phyloP scores from a whole-genome alignment of 2,888 invertebrate genomes.

The Leucophenga montana region DNA sequence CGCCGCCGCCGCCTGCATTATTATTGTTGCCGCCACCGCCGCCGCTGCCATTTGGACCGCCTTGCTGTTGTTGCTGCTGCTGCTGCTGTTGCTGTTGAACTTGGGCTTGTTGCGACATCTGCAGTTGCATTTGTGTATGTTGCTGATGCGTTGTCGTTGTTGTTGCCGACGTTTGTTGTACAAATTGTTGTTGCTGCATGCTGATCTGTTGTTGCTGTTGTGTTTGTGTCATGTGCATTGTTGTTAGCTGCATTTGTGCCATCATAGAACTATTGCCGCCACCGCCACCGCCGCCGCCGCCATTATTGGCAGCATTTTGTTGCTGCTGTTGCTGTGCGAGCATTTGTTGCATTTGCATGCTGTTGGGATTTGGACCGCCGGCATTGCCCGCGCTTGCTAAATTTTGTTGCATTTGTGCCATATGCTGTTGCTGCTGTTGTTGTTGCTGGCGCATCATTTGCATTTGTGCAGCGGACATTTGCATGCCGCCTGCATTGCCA shows the following conservation, averaged over 20 bases:
- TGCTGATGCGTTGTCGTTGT: slow-evolving; percentile 70
- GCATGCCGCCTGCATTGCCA: slow-evolving; percentile 69
- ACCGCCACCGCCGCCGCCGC: slow-evolving; percentile 49
- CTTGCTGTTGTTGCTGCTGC: slow-evolving; percentile 32
- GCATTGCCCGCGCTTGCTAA: slow-evolving; percentile 58
- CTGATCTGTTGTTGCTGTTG: slow-evolving; percentile 73
- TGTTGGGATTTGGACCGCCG: slow-evolving; percentile 40
- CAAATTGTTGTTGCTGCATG: slow-evolving; percentile 70
- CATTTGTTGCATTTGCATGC: slow-evolving; percentile 71
- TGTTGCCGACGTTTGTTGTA: slow-evolving; percentile 65
- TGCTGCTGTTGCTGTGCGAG: slow-evolving; percentile 63
- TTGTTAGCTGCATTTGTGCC: slow-evolving; percentile 76
- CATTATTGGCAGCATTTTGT: slow-evolving; percentile 50
- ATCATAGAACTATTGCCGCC: slow-evolving; percentile 57
- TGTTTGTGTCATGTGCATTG: slow-evolving; percentile 81
- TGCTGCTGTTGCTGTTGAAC: slow-evolving; percentile 30
- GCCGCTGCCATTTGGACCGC: slow-evolving; percentile 25
- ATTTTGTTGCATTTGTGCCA: slow-evolving; percentile 71
- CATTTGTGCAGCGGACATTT: slow-evolving; percentile 74
- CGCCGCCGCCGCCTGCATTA: slow-evolving; percentile 22
- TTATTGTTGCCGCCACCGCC: slow-evolving; percentile 36
- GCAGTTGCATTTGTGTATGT: slow-evolving; percentile 67
- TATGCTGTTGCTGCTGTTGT: slow-evolving; percentile 68
- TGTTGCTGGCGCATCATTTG: slow-evolving; percentile 75
- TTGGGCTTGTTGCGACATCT: slow-evolving; percentile 54